Conservation (phyloP, 37 sponge, comb jelly and placozoan genomes). For the Trichoplax adhaerens region DNA sequence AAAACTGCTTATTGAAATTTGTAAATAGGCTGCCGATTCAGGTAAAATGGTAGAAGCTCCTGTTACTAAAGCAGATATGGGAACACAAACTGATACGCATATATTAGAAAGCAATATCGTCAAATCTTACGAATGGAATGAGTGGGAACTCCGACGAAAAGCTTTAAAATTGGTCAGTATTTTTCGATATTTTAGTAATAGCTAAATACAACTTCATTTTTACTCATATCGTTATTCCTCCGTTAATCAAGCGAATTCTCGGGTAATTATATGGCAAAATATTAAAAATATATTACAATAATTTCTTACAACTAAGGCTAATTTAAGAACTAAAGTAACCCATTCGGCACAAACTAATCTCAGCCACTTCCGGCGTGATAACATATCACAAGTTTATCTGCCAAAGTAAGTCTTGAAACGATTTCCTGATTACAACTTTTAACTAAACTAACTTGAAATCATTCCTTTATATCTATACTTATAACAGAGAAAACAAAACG, state of each 20-base stretch:
- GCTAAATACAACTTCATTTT: too few relatives aligned
- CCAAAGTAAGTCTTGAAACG: slow-evolving; percentile 33
- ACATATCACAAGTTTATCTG: slow-evolving; percentile 81
- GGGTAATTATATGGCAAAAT: neutral
- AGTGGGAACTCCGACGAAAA: slow-evolving; percentile 93
- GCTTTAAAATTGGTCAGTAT: slow-evolving; percentile 68
- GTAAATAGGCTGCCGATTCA: slow-evolving; percentile 24
- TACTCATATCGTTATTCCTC: too few relatives aligned
- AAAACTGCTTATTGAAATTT: neutral
- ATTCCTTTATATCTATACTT: slow-evolving; percentile 2
- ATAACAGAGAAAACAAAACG: slow-evolving; percentile 26
- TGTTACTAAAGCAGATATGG: slow-evolving; percentile 72
- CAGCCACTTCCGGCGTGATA: slow-evolving; percentile 74
- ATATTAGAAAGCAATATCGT: slow-evolving; percentile 72
- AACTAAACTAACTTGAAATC: too few relatives aligned
- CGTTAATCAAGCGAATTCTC: too few relatives aligned
- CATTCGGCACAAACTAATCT: slow-evolving; percentile 90
- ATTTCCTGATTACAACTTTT: too few relatives aligned
- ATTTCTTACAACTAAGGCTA: slow-evolving; percentile 32
- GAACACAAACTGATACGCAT: slow-evolving; percentile 97
- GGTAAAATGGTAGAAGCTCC: slow-evolving; percentile 53
- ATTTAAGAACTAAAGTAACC: slow-evolving; percentile 70
- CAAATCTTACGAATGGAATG: slow-evolving; percentile 95
- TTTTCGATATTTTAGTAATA: too few relatives aligned
- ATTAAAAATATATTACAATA: neutral